phyloP scores from a whole-genome alignment of 2,113 vertebrate genomes.

The Polypterus bichir region DNA sequence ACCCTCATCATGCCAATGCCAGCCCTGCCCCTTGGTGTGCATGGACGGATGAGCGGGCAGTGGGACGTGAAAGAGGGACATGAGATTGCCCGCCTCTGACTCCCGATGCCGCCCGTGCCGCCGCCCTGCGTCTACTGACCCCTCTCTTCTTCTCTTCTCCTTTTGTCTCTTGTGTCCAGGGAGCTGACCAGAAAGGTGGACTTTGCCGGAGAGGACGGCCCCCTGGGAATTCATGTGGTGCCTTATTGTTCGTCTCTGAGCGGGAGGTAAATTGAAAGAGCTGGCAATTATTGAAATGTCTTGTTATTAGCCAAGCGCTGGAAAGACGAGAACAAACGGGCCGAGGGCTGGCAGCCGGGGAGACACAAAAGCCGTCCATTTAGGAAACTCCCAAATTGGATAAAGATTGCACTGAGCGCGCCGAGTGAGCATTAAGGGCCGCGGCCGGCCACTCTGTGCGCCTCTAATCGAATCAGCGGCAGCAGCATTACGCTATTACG shows the following conservation, averaged over 20 bases:
- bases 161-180: conserved; percentile 38
- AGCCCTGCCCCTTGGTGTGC: no score
- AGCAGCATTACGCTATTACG: no score
- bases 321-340: neutral
- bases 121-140: conserved; percentile 4
- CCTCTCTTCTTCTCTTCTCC: conserved; percentile 13
- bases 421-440: neutral
- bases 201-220: conserved; percentile 80
- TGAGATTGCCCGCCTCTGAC: no score
- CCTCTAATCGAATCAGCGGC: no score
- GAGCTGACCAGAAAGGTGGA: conserved; percentile 78
- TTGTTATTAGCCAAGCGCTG: neutral
- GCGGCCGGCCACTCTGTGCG: no score
- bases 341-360: neutral
- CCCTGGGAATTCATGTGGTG: conserved; percentile 88
- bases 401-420: neutral
- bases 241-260: conserved; percentile 90
- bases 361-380: neutral
- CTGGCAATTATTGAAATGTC: neutral
- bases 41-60: no score
- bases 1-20: no score
- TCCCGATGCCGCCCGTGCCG: neutral
- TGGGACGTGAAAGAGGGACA: no score
- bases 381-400: neutral
- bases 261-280: conserved; percentile 63